Base-by-base conservation (phyloP, 2,888 invertebrate genomes). In the Drosophila tanythrix region DNA sequence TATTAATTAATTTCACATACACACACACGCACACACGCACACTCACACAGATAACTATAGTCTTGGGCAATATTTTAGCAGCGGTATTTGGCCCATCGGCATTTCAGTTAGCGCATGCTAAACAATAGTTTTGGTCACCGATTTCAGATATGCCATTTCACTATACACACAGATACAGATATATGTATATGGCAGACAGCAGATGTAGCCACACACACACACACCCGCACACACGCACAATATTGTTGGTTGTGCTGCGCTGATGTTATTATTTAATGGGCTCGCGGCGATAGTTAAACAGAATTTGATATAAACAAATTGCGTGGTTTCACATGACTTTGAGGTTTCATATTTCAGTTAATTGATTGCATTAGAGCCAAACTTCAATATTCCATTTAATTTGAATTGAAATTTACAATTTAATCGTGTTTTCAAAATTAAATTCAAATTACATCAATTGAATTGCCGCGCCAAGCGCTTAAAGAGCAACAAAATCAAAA, bases 1-100 rank as follows among this genome's bases (percentile, higher is more conserved):
- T 79, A 88, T 86, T 83, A 87, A 87, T 90, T 90, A 88, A 81
- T 86, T 88, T 76, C 53, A 71, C 75, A 88, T 79, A 10, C n/a
- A 5, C 10, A 1, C n/a, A 38, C 18, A 40, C 38, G 0, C n/a
- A 1, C n/a, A 76, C 61, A 57, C 52, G 33, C 59, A 60, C 43
- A 57, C 33, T 40, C 53, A 53, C 35, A 21, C 57, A 53, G 25
- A 53, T 57, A 55, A 48, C 55, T 29, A 25, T 59, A 62, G 57
- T 74, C 75, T 83, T 81, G 66, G 73, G 70, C 64, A 81, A 86
- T 78, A 88, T 83, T 68, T 80, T 64, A 74, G 63, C 57, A 53
- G 53, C 40, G 66, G 59, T 73, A 73, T 76, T 56, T 50, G 56
- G 56, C 79, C 84, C 74, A 72, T 33, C 64, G 79, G 86, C 74